These are phyloP conservation scores for Podilymbus podiceps DNA, from an alignment of 2,113 vertebrate species.

Conservation along the genomic window DNA sequence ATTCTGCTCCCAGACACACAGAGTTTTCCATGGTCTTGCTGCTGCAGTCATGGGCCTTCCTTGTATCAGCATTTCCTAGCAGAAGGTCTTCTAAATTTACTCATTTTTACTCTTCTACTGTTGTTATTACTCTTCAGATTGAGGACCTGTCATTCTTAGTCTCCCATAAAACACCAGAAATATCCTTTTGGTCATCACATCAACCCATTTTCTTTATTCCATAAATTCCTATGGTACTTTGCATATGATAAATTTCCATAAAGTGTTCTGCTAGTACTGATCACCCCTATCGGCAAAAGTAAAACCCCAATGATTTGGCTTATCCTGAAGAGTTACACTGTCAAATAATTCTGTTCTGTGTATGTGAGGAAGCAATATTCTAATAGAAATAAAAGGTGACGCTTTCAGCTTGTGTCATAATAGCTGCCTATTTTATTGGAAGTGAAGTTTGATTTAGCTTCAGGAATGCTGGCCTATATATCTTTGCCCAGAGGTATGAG, in stretches of 20 bases:
- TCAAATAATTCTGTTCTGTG: not conserved
- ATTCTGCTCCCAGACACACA: not conserved
- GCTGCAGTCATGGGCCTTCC: not conserved
- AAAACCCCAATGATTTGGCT: not conserved
- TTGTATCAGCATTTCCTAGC: not conserved
- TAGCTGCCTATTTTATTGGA: constrained; percentile 4
- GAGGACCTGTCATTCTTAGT: not conserved
- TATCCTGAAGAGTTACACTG: not conserved
- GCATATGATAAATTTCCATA: not conserved
- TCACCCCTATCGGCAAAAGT: not conserved
- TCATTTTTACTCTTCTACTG: not conserved
- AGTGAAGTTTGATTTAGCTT: constrained; percentile 38
- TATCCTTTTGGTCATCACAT: not conserved
- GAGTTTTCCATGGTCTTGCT: not conserved
- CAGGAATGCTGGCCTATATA: not conserved
- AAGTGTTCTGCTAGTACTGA: not conserved
- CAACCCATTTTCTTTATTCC: not conserved
- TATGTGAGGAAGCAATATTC: not conserved
- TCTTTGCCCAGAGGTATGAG: not conserved
- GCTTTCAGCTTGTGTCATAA: not conserved
- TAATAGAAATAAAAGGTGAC: not conserved
- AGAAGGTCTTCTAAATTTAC: not conserved
- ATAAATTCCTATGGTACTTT: not conserved
- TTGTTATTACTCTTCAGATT: not conserved
- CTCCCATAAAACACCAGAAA: not conserved